Evolutionary conservation across 2,888 invertebrate species (phyloP).

Genomic region (Selenia dentaria): DNA sequence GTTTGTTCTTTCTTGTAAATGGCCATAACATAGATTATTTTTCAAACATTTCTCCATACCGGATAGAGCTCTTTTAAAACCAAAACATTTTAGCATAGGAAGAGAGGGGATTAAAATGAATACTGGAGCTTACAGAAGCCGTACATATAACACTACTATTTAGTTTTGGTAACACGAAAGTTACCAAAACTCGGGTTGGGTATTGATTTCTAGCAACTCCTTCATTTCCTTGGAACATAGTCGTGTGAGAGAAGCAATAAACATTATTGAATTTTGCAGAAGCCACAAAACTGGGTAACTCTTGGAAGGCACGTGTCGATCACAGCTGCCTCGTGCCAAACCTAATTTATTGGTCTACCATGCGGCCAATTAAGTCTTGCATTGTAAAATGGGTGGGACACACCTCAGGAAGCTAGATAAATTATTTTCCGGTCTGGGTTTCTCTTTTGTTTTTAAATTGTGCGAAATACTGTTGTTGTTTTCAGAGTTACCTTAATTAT

Average conservation of each 20-base stretch:
- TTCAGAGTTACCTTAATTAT: too few relatives aligned
- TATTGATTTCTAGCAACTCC: conserved; percentile 44
- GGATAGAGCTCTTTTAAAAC: too few relatives aligned
- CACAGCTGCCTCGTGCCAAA: conserved; percentile 35
- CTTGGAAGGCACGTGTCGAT: conserved; percentile 39
- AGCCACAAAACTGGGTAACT: conserved; percentile 61
- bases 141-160: too few relatives aligned
- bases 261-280: conserved; percentile 70
- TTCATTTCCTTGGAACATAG: conserved; percentile 42
- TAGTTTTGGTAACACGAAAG: background rate
- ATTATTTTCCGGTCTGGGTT: too few relatives aligned
- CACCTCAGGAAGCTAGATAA: background rate
- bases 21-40: too few relatives aligned
- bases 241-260: conserved; percentile 54
- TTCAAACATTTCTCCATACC: too few relatives aligned
- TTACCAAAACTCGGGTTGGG: conserved; percentile 13
- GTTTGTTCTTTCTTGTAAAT: too few relatives aligned
- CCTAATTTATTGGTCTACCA: conserved; percentile 32
- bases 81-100: background rate
- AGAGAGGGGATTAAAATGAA: background rate
- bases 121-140: conserved; percentile 1
- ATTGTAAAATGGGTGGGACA: conserved; percentile 13
- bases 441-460: too few relatives aligned
- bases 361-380: conserved; percentile 32
- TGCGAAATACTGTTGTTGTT: too few relatives aligned